Percentiles rank a stretch among this genome's conserved stretches.
phyloP scores from a whole-genome alignment of 2,113 vertebrate genomes.

The Antechinus flavipes region DNA sequence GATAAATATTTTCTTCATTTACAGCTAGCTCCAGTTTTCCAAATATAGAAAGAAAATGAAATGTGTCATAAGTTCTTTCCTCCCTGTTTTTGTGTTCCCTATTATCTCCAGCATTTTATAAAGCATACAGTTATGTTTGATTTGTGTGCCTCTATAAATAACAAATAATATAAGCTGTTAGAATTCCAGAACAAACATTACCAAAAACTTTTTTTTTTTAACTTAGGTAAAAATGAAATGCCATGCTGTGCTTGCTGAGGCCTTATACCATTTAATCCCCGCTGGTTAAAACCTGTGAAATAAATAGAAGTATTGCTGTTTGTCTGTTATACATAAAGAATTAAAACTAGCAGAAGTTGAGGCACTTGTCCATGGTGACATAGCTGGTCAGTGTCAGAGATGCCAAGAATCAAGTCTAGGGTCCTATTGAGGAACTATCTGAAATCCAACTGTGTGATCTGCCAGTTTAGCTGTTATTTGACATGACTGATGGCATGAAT shows the following conservation, averaged over 20 bases:
- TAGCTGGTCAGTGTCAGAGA: neutral
- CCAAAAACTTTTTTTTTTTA: neutral
- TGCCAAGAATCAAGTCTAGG: neutral
- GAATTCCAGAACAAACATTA: neutral
- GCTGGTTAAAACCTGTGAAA: neutral
- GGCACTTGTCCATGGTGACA: neutral
- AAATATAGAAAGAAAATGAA: neutral
- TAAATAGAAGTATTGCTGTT: neutral
- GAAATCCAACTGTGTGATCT: neutral
- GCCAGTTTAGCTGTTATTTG: conserved; percentile 34
- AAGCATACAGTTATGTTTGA: conserved; percentile 36
- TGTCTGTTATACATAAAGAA: neutral
- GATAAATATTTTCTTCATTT: neutral
- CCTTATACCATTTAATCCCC: neutral
- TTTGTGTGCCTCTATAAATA: neutral
- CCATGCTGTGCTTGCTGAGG: neutral
- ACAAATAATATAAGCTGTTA: conserved; percentile 32
- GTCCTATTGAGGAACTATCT: neutral
- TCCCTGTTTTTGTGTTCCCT: conserved; percentile 1
- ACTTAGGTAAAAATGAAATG: neutral
- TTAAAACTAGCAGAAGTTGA: neutral
- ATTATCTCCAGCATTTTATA: neutral
- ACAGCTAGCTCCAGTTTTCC: neutral
- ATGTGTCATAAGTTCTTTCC: neutral
- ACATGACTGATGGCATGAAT: conserved; percentile 19